Percentiles rank a stretch among this genome's conserved stretches.
Conservation (phyloP, 2,113 vertebrate species). For the Chloropsis cyanopogon region DNA sequence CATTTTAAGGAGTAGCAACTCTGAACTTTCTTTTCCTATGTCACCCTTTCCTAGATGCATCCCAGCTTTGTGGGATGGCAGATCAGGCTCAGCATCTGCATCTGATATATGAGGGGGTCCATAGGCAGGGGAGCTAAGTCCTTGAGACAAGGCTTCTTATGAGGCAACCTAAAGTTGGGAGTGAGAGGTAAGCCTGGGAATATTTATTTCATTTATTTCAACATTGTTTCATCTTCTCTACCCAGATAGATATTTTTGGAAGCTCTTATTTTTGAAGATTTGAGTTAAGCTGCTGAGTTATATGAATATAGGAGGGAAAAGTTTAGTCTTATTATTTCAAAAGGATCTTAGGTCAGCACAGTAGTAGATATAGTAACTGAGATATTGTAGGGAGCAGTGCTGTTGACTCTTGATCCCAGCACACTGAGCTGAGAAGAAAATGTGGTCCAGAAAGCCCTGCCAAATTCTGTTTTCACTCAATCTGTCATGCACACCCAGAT, state of each 20-base stretch:
- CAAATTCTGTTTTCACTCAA: background rate
- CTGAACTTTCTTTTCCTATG: background rate
- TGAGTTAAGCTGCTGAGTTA: background rate
- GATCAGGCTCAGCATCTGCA: background rate
- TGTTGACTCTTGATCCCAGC: background rate
- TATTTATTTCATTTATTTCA: background rate
- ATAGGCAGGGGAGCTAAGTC: background rate
- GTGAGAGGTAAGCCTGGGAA: background rate
- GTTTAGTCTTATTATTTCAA: background rate
- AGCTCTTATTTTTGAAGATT: background rate
- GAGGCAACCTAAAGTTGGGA: background rate
- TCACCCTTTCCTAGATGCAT: background rate
- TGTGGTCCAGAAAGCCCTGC: background rate
- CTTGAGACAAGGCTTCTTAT: background rate
- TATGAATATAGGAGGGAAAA: background rate
- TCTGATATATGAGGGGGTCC: fast-evolving
- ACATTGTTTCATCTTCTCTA: background rate
- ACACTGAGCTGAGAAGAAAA: background rate
- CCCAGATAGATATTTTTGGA: background rate
- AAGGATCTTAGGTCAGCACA: background rate
- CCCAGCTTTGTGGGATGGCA: background rate
- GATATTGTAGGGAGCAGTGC: background rate
- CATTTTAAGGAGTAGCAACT: background rate
- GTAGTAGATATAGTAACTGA: background rate
- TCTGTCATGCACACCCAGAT: background rate